Evolutionary conservation across 2,797 vertebrate genomes (phyloP).

Genomic region (Orientallactaga sibirica): DNA sequence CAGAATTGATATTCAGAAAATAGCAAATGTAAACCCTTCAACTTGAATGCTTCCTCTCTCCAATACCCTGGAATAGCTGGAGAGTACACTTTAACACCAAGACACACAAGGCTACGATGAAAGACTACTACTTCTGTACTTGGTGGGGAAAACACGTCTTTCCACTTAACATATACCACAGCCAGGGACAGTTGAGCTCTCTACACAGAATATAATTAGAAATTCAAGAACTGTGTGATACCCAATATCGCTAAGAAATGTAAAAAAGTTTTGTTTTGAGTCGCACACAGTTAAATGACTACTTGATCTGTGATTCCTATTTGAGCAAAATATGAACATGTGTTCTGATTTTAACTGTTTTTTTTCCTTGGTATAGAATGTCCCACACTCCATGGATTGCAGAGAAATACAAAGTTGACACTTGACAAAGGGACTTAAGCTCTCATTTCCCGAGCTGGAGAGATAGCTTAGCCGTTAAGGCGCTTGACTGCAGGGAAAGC

Average conservation of each 20-base stretch:
- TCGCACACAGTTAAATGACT: slow-evolving; percentile 71
- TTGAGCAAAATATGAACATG: slow-evolving; percentile 70
- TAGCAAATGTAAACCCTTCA: neutral
- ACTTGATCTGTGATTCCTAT: slow-evolving; percentile 77
- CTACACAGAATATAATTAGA: slow-evolving; percentile 80
- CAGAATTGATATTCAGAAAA: slow-evolving; percentile 60
- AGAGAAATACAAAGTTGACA: slow-evolving; percentile 60
- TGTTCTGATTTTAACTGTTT: slow-evolving; percentile 28
- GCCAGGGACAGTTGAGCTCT: slow-evolving; percentile 75
- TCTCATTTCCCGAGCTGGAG: neutral
- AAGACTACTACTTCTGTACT: slow-evolving; percentile 63
- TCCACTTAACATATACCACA: slow-evolving; percentile 63
- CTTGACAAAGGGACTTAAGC: slow-evolving; percentile 75
- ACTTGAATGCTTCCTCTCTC: slow-evolving; percentile 61
- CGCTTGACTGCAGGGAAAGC: too few relatives aligned
- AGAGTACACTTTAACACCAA: slow-evolving; percentile 57
- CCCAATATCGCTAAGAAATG: slow-evolving; percentile 76
- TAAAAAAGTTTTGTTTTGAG: slow-evolving; percentile 80
- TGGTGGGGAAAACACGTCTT: slow-evolving; percentile 66
- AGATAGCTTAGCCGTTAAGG: too few relatives aligned
- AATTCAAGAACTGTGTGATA: slow-evolving; percentile 72
- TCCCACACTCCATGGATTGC: slow-evolving; percentile 45
- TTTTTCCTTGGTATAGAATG: neutral
- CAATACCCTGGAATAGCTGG: slow-evolving; percentile 42
- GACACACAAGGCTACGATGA: slow-evolving; percentile 40